Conservation (phyloP, 1,140 invertebrate species). For the Drosophila nigromelanica region DNA sequence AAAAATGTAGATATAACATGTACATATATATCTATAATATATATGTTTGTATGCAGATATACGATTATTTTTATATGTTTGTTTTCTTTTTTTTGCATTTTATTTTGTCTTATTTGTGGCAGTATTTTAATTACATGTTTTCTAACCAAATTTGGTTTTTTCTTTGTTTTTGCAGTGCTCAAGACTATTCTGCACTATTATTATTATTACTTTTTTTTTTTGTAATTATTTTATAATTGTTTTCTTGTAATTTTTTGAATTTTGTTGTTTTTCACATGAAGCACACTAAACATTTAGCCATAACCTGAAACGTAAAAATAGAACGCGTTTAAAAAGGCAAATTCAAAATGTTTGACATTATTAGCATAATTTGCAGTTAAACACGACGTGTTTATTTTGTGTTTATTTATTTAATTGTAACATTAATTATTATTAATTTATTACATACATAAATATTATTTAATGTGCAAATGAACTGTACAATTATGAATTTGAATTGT, state of each 20-base stretch:
- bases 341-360: slow-evolving; percentile 79
- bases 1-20: slow-evolving; percentile 48
- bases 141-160: slow-evolving; percentile 34
- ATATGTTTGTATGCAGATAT: slow-evolving; percentile 45
- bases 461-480: slow-evolving; percentile 75
- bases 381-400: slow-evolving; percentile 25
- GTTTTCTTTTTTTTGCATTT: slow-evolving; percentile 52
- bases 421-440: slow-evolving; percentile 36
- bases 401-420: slow-evolving; percentile 14
- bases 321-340: slow-evolving; percentile 64
- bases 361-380: slow-evolving; percentile 66
- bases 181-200: slow-evolving; percentile 25
- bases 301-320: slow-evolving; percentile 43
- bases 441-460: slow-evolving; percentile 48
- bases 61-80: slow-evolving; percentile 25
- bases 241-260: slow-evolving; percentile 13
- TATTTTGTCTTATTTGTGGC: slow-evolving; percentile 76
- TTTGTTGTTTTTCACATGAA: slow-evolving; percentile 46
- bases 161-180: slow-evolving; percentile 25
- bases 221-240: slow-evolving; percentile 12
- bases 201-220: slow-evolving; percentile 7
- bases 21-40: slow-evolving; percentile 33
- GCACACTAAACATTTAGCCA: slow-evolving; percentile 74
- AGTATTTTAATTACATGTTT: slow-evolving; percentile 77
- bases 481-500: slow-evolving; percentile 45